Conservation (phyloP, 2,113 vertebrate species). For the Bettongia penicillata region DNA sequence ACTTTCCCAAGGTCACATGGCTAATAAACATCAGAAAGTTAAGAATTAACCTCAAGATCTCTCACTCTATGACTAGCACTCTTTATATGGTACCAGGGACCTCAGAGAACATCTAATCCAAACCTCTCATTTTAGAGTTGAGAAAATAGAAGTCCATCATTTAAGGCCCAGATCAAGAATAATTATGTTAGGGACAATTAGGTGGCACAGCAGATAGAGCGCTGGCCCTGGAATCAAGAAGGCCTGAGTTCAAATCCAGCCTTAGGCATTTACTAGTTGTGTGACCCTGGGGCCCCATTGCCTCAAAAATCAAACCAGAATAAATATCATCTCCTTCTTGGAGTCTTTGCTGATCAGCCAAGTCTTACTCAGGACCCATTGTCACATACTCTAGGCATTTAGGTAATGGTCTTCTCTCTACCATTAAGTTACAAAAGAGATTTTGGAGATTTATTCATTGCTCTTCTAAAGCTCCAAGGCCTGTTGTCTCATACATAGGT, state of each 20-base stretch:
- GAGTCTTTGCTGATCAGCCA: slow-evolving; percentile 31
- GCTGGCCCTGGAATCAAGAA: neutral
- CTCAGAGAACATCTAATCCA: neutral
- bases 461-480: neutral
- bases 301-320: neutral
- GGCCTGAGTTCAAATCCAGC: neutral
- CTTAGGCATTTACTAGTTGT: neutral
- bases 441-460: neutral
- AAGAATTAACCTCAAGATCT: neutral
- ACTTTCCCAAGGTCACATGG: neutral
- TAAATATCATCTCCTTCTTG: slow-evolving; percentile 4
- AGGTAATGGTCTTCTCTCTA: neutral
- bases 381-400: neutral
- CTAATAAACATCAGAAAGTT: neutral
- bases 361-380: neutral
- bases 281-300: neutral
- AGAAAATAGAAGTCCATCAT: slow-evolving; percentile 5
- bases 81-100: neutral
- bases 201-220: no score
- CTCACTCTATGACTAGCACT: no score
- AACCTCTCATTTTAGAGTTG: neutral
- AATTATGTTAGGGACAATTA: neutral
- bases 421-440: neutral
- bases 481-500: neutral
- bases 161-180: neutral